phyloP scores from a whole-genome alignment of 1,140 invertebrate species.

The Pogonomyrmex barbatus region DNA sequence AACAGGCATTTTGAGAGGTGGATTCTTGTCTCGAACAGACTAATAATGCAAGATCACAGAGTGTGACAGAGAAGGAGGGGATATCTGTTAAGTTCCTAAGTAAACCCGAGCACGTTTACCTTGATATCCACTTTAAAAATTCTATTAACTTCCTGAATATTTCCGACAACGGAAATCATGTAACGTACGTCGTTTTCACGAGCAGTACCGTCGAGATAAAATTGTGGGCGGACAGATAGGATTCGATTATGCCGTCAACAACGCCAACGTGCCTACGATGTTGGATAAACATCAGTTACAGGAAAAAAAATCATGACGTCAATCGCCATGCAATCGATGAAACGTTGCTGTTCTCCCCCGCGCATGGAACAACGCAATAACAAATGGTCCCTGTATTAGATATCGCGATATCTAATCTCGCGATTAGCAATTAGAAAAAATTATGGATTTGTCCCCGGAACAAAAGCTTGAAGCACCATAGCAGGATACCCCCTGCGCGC shows the following conservation, averaged over 20 bases:
- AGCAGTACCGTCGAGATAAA: slow-evolving; percentile 23
- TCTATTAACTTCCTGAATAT: slow-evolving; percentile 28
- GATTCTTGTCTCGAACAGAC: not conserved
- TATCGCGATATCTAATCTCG: not conserved
- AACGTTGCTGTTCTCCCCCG: not conserved
- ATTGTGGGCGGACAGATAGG: slow-evolving; percentile 55
- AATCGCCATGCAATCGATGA: slow-evolving; percentile 30
- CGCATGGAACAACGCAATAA: not conserved
- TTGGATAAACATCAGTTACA: slow-evolving; percentile 33
- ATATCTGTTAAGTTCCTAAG: not conserved
- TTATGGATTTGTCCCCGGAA: not conserved
- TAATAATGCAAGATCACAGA: not conserved
- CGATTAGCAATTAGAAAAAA: not conserved
- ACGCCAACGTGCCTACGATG: slow-evolving; percentile 19
- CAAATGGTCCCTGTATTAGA: not conserved
- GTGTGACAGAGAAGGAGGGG: not conserved
- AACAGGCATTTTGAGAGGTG: slow-evolving; percentile 1
- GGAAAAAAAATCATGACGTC: slow-evolving; percentile 35
- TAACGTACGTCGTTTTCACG: slow-evolving; percentile 31
- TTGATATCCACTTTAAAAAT: slow-evolving; percentile 8
- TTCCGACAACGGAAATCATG: slow-evolving; percentile 14
- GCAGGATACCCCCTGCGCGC: not conserved
- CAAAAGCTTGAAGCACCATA: not conserved
- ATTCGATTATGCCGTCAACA: slow-evolving; percentile 43
- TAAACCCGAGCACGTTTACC: slow-evolving; percentile 27